A percentile compares a stretch with the other conserved stretches of the same genome.
Conservation (phyloP, 1,140 invertebrate genomes). For the Choristoneura fumiferana region DNA sequence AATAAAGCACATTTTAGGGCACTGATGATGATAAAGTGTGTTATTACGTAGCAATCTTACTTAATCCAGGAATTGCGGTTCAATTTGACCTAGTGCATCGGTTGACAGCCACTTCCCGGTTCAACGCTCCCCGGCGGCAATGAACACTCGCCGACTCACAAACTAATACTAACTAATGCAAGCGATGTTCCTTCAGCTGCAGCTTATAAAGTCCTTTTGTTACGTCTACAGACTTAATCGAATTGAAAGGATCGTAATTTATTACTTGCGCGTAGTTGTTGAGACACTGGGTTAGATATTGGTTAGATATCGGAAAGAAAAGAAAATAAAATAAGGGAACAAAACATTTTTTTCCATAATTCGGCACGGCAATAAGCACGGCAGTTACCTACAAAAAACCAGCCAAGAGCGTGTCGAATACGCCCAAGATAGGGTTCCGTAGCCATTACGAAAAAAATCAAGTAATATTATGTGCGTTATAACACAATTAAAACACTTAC, state of each 20-base stretch:
- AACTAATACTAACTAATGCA: constrained; percentile 5
- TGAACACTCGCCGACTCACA: constrained; percentile 34
- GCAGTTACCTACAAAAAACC: too few relatives aligned
- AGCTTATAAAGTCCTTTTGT: neutral
- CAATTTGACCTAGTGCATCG: neutral
- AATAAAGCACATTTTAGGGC: neutral
- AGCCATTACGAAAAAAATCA: too few relatives aligned
- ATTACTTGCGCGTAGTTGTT: too few relatives aligned
- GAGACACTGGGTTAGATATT: too few relatives aligned
- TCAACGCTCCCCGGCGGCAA: constrained; percentile 38
- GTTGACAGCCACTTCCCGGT: constrained; percentile 38
- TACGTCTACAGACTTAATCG: neutral
- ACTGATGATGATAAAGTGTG: neutral
- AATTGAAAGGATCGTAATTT: neutral
- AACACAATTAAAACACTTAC: too few relatives aligned
- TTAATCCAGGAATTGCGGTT: constrained; percentile 3
- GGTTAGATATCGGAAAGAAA: too few relatives aligned
- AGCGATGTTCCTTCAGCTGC: neutral
- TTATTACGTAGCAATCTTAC: neutral
- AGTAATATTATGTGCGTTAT: too few relatives aligned
- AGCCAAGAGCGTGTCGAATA: too few relatives aligned
- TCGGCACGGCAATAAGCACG: too few relatives aligned
- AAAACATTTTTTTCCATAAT: too few relatives aligned
- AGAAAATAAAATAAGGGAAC: too few relatives aligned
- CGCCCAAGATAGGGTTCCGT: too few relatives aligned